Conservation (phyloP, 1,140 invertebrate genomes). For the Camponotus floridanus region DNA sequence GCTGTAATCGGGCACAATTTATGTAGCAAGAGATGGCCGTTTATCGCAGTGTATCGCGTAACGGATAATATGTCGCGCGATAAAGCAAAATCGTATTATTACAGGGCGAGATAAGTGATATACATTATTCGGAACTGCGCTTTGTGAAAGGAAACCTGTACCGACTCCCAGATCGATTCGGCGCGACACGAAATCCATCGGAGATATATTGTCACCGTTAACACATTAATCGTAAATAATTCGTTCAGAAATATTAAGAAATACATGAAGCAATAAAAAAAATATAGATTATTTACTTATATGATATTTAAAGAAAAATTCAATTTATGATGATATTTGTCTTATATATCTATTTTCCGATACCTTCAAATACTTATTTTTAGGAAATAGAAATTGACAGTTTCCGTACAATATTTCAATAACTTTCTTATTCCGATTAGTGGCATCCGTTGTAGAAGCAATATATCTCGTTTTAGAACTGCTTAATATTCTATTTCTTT, state of each 20-base stretch:
- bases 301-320: neutral
- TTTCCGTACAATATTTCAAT: neutral
- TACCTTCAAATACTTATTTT: neutral
- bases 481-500: neutral
- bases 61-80: constrained; percentile 46
- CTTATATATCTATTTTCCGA: neutral
- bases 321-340: neutral
- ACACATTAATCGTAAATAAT: neutral
- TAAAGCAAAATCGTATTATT: constrained; percentile 51
- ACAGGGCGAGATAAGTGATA: constrained; percentile 34
- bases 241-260: neutral
- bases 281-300: no score
- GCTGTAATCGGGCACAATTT: constrained; percentile 45
- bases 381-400: neutral
- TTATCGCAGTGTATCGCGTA: constrained; percentile 41
- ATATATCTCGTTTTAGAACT: no score
- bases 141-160: constrained; percentile 52
- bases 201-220: constrained; percentile 4
- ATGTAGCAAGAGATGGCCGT: constrained; percentile 50
- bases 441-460: neutral
- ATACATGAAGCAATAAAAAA: no score
- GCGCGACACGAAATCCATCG: neutral
- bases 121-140: constrained; percentile 50
- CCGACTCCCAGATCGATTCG: constrained; percentile 10
- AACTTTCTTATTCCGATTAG: neutral